Evolutionary conservation across 1,140 invertebrate genomes (phyloP), one percentile per base, ranked within the genome.

Genomic region (Holcopasites calliopsidis): DNA sequence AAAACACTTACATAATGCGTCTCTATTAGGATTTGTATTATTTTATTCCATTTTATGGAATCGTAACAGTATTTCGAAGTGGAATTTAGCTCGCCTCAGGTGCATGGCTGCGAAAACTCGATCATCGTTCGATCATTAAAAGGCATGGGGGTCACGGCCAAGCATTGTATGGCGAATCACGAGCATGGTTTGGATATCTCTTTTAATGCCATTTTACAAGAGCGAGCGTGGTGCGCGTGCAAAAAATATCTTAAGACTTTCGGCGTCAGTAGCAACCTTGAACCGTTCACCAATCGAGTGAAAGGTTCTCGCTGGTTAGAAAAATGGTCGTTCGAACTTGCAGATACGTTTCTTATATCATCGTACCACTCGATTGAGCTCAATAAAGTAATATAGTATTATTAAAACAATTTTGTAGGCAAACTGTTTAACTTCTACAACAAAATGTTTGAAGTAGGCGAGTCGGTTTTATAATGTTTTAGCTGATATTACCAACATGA

Each of bases 171-270:
- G 16, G 49, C 23, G 44, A 23, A 8, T 11, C 26, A 40, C 44
- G 40, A 35, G 47, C 60, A 61, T 70, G 55, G 55, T 60, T 77
- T 33, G 49, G 40, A 70, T 31, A 50, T 80, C 66, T 42, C 35
- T 52, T 72, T 50, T 57, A 62, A 49, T 64, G 58, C 47, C 55
- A 50, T 83, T 83, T 83, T 71, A 76, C 76, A 71, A 82, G 76
- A 82, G 50, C 80, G 79, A 42, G 76, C 60, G 49, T 58, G 42
- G 40, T 42, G 40, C 50, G 49, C 74, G 60, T 83, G 66, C 61
- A 72, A 81, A 85, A 85, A 82, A 82, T 77, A 71, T 73, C 64
- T 70, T 47, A 35, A 77, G 72, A 68, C 73, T 84, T 78, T 84
- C 47, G 82, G 66, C 77, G 68, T 52, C 49, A 54, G 57, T 62